A percentile compares a stretch with the other conserved stretches of the same genome.
Conservation (phyloP, 2,888 invertebrate genomes). For the Drosophila ochracea region DNA sequence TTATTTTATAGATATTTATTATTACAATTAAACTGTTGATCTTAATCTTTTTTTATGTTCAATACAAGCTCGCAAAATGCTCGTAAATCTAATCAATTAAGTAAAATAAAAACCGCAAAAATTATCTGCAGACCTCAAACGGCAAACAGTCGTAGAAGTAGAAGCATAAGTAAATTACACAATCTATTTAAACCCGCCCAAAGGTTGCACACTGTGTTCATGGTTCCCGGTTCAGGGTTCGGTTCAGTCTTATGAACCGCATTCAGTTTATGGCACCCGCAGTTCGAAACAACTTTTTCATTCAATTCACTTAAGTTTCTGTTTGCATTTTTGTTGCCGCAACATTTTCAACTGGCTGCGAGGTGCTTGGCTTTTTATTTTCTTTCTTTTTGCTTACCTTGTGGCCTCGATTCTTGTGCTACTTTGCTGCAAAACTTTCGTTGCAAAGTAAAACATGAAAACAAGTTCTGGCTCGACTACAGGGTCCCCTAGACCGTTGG, state of each 20-base stretch:
- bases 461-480: constrained; percentile 30
- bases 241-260: constrained; percentile 48
- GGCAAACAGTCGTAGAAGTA: constrained; percentile 42
- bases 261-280: constrained; percentile 63
- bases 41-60: not conserved
- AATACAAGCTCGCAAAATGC: not conserved
- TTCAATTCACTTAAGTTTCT: constrained; percentile 77
- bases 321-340: constrained; percentile 74
- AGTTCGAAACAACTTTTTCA: constrained; percentile 69
- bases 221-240: constrained; percentile 3
- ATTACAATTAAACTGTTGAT: not conserved
- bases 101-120: constrained; percentile 15
- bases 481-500: constrained; percentile 1
- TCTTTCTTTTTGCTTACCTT: constrained; percentile 41
- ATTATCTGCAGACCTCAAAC: constrained; percentile 29
- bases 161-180: constrained; percentile 51
- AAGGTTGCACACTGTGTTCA: constrained; percentile 7
- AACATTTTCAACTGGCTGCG: constrained; percentile 42
- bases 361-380: constrained; percentile 30
- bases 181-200: constrained; percentile 53
- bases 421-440: constrained; percentile 58
- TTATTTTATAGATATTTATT: not conserved
- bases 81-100: constrained; percentile 36
- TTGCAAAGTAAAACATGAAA: constrained; percentile 53
- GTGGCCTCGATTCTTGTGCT: constrained; percentile 51